Conservation (phyloP, 2,797 vertebrate species). For the Apogon talboti region DNA sequence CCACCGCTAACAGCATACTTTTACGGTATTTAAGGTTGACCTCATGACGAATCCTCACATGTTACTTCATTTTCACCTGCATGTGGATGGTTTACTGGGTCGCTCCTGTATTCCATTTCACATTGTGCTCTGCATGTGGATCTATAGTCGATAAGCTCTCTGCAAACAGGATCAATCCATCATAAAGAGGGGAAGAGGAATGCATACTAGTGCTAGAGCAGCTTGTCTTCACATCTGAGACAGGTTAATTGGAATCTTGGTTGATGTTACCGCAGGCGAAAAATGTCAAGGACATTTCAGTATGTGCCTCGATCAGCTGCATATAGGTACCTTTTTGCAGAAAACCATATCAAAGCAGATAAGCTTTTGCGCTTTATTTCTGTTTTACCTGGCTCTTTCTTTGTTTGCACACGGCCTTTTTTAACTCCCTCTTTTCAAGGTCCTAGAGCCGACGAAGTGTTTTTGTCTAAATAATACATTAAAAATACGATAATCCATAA, state of each 20-base stretch:
- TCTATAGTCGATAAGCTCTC: constrained; percentile 14
- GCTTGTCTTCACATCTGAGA: constrained; percentile 75
- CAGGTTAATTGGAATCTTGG: constrained; percentile 78
- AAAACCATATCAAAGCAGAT: constrained; percentile 9
- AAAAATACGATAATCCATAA: no score
- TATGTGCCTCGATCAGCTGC: constrained; percentile 50
- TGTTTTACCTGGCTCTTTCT: neutral
- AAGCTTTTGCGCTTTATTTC: neutral
- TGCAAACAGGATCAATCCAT: constrained; percentile 59
- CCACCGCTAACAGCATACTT: constrained; percentile 12
- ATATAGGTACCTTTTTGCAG: constrained; percentile 32
- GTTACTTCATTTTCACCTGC: constrained; percentile 5
- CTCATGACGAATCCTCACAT: constrained; percentile 3
- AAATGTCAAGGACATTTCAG: constrained; percentile 70
- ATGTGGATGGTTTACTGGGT: constrained; percentile 3
- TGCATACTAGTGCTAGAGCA: constrained; percentile 57
- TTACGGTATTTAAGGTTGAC: constrained; percentile 16
- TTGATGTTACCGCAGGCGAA: constrained; percentile 75
- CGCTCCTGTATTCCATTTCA: constrained; percentile 5
- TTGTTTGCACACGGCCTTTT: no score
- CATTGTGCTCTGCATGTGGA: constrained; percentile 5
- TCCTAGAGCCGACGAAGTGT: no score
- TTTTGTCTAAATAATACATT: no score
- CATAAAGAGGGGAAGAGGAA: constrained; percentile 64
- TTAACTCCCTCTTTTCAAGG: no score